Evolutionary conservation across 2,113 vertebrate species (phyloP).

Genomic region (Malurus alboscapulatus): DNA sequence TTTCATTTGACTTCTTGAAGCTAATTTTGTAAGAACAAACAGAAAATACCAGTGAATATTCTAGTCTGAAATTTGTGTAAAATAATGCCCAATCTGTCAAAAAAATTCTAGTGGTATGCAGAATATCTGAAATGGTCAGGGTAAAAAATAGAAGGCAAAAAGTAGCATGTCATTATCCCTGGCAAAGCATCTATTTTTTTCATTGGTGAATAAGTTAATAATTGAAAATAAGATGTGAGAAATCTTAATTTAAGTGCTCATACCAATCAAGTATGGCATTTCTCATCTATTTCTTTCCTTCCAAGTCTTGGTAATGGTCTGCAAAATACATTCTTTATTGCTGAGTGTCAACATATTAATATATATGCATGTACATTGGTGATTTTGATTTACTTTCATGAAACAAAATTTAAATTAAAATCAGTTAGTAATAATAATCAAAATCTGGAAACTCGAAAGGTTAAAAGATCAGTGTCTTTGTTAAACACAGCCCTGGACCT

Average conservation of each 20-base stretch:
- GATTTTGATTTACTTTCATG: not conserved
- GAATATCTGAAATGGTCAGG: not conserved
- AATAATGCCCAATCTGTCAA: not conserved
- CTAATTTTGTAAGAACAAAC: not conserved
- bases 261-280: not conserved
- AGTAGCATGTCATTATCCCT: not conserved
- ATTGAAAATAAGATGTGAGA: not conserved
- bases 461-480: slow-evolving; percentile 61
- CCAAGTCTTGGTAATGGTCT: not conserved
- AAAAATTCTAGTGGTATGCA: not conserved
- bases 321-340: not conserved
- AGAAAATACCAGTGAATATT: not conserved
- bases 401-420: slow-evolving; percentile 10
- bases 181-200: not conserved
- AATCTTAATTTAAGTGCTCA: not conserved
- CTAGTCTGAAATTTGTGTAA: not conserved
- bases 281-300: not conserved
- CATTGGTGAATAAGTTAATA: not conserved
- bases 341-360: not conserved
- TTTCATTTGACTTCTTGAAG: not conserved
- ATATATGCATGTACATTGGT: not conserved
- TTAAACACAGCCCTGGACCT: slow-evolving; percentile 28
- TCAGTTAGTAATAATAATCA: not conserved
- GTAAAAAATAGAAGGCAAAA: not conserved
- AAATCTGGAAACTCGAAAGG: slow-evolving; percentile 28